Evolutionary conservation across 1,140 invertebrate genomes (phyloP).

Genomic region (Drosophila erecta): DNA sequence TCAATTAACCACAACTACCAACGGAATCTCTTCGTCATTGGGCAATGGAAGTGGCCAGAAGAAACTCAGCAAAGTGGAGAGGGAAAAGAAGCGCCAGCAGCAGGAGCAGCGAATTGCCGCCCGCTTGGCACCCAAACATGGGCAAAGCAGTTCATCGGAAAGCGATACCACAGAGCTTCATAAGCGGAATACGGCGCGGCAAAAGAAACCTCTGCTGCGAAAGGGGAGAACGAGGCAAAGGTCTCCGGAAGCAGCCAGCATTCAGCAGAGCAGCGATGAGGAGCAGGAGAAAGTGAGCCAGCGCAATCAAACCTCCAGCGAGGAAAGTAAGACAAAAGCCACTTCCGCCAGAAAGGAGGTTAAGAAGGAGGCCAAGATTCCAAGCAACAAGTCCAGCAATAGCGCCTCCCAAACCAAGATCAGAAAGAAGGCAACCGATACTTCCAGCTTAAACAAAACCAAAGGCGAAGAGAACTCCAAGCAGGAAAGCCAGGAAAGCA

Average conservation of each 20-base stretch:
- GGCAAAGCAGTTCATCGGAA: conserved; percentile 74
- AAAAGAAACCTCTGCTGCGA: conserved; percentile 69
- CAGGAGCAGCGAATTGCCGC: conserved; percentile 79
- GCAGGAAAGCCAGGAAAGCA: conserved; percentile 15
- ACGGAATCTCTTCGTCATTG: conserved; percentile 44
- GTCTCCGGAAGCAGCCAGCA: conserved; percentile 26
- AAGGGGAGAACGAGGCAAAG: conserved; percentile 56
- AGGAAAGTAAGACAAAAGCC: conserved; percentile 26
- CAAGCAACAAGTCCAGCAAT: conserved; percentile 19
- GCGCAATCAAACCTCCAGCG: conserved; percentile 31
- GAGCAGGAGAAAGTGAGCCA: conserved; percentile 8
- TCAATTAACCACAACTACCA: conserved; percentile 61
- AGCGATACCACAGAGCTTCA: conserved; percentile 75
- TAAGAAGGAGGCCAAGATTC: conserved; percentile 22
- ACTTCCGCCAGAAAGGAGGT: conserved; percentile 5
- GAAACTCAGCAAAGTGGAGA: conserved; percentile 72
- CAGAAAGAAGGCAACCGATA: conserved; percentile 9
- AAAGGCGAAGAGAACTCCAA: conserved; percentile 22
- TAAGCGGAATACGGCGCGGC: conserved; percentile 67
- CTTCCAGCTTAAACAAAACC: background rate
- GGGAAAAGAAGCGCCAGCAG: conserved; percentile 75
- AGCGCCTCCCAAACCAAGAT: background rate
- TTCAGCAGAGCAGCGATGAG: conserved; percentile 12
- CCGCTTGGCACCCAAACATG: conserved; percentile 53
- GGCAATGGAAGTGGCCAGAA: conserved; percentile 58